Evolutionary conservation across 2,113 vertebrate genomes (phyloP), one percentile per base, ranked within the genome.

Genomic region (Mirounga angustirostris): DNA sequence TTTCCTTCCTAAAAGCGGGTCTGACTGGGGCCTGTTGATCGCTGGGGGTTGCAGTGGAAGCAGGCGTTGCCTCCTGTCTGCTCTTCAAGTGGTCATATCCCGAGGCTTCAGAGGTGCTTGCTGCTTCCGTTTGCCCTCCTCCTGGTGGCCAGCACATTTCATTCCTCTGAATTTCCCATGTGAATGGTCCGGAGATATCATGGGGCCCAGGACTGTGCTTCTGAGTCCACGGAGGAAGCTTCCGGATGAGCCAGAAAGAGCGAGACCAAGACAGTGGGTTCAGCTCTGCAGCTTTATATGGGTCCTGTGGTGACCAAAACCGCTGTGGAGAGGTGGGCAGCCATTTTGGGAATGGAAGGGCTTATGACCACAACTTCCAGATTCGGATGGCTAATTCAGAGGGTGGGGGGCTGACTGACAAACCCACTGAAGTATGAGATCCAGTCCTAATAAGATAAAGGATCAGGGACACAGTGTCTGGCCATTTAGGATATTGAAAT

Each of bases 271-370:
- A 18, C 73, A 36, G 89, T 1, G 52, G 52, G n/a, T 36, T 46
- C 76, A 18, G 33, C 74, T 67, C 52, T 30, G 59, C 54, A 65
- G 10, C 65, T 18, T 11, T 56, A 22, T 13, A 10, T 13, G 7
- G 79, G 26, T 59, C 76, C 61, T 0, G 0, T 16, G 28, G 59
- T 59, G 92, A 73, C 0, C 0, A n/a, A 22, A 13, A 74, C 52
- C 33, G 24, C 85, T 2, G n/a, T 5, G 28, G 15, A 24, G 28
- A 22, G 82, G 76, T 28, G 15, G 3, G 43, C 8, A 30, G 65
- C 74, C 97, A 85, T 89, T 95, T 96, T 15, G 43, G 89, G 95
- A 97, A 89, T 4, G 11, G 24, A 92, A 40, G 52, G 89, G 61
- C 93, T 97, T 56, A 76, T 0, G 0, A 22, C 58, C 59, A 1